Evolutionary conservation across 2,113 vertebrate species (phyloP), one percentile per base, ranked within the genome.

Genomic region (Lepus americanus): DNA sequence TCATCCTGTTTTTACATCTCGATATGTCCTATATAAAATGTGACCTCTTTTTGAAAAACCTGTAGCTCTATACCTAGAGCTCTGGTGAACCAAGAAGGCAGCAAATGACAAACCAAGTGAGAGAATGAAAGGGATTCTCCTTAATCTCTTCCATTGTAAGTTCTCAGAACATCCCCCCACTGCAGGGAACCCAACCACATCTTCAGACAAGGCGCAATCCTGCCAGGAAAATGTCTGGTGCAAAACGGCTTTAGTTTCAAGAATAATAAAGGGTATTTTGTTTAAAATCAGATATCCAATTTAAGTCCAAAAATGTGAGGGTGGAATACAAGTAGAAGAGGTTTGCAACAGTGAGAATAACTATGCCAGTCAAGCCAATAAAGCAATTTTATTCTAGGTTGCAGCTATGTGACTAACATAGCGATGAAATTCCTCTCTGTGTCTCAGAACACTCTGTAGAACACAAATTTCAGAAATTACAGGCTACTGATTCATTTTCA

Each of bases 281-380:
- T 80, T 39, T 69, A 59, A 64, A 36, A 33, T 55, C 4, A 80
- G 9, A 1, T 27, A 77, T 78, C 22, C 44, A 70, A 14, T 79
- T 86, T 83, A 92, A 69, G 55, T 89, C 36, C 79, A 64, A 92
- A 96, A 93, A 39, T 6, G 6, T 55, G 4, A 63, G n/a, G 85
- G 76, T 73, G 9, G 8, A 77, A 63, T 70, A 94, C 3, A 85
- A 0, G 51, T 76, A 10, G 53, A 88, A 22, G 53, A 85, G 29
- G 8, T 0, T 85, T 53, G n/a, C 22, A 53, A 85, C 84, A 63
- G 20, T 73, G 1, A 49, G 17, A 92, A 83, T 67, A 80, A 66
- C 8, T 70, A 36, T 25, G 3, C 9, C 9, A 55, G 4, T 73
- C 77, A 93, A 73, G 73, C 4, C 5, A 80, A 39, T 69, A 78